These are phyloP conservation scores for Itoplectis maculator DNA, from an alignment of 2,888 invertebrate species.

Conservation along the genomic window DNA sequence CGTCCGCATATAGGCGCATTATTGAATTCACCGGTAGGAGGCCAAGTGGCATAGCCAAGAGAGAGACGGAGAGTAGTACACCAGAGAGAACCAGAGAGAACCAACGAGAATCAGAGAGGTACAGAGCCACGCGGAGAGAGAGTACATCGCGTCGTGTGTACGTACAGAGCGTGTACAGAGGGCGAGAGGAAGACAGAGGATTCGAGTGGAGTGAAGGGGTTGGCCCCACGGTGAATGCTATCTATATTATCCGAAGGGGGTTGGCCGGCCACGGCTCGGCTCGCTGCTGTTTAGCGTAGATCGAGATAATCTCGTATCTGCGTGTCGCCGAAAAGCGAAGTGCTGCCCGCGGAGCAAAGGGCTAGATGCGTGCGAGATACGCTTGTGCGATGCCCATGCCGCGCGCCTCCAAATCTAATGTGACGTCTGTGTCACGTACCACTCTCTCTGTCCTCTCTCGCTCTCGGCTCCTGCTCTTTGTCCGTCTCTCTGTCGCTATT, in stretches of 20 bases:
- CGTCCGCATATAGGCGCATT: constrained; percentile 77
- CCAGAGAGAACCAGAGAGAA: constrained; percentile 48
- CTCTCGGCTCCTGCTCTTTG: constrained; percentile 45
- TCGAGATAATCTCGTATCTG: constrained; percentile 82
- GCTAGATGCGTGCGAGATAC: constrained; percentile 76
- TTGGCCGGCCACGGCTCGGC: constrained; percentile 65
- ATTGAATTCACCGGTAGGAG: constrained; percentile 78
- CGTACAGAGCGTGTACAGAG: constrained; percentile 29
- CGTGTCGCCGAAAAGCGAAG: constrained; percentile 82
- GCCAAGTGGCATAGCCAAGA: constrained; percentile 48
- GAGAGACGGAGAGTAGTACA: constrained; percentile 46
- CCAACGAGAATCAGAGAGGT: constrained; percentile 47
- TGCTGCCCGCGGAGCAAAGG: constrained; percentile 75
- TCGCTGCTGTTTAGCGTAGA: constrained; percentile 82
- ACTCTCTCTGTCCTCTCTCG: constrained; percentile 40
- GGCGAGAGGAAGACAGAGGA: constrained; percentile 52
- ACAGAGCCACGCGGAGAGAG: neutral
- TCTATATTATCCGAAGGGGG: constrained; percentile 82
- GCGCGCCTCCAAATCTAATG: constrained; percentile 82
- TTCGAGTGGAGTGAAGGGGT: constrained; percentile 68
- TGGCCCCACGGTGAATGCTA: constrained; percentile 81
- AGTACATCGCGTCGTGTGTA: constrained; percentile 9
- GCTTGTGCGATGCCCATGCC: constrained; percentile 76
- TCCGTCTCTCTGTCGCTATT: constrained; percentile 40
- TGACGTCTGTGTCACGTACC: constrained; percentile 83